Evolutionary conservation across 2,113 vertebrate species (phyloP), one percentile per base, ranked within the genome.

Genomic region (Tamias sibiricus): DNA sequence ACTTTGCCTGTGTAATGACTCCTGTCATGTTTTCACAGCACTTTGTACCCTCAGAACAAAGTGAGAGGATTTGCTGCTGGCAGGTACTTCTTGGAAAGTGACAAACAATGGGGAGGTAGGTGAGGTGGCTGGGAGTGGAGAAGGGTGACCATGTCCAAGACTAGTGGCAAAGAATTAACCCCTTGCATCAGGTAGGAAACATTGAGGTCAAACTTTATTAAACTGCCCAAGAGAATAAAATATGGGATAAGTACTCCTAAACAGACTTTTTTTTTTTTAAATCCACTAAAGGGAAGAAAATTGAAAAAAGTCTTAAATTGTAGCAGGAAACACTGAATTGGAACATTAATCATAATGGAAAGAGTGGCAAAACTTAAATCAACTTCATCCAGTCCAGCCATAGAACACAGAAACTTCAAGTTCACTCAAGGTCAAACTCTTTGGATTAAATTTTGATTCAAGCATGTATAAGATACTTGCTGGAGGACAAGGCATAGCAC

Each of bases 141-240:
- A 35, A 74, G 11, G 32, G 30, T 32, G 22, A 37, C 76, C 16
- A 0, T 5, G 14, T 72, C 30, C 54, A 66, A 87, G 44, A 3
- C 26, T 4, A 1, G 52, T 20, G 10, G 19, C 81, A 42, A 35
- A 87, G 52, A 81, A 72, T 59, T 44, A 59, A 92, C 69, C 42
- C 13, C 9, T 22, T 47, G 5, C 72, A 12, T 32, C 10, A 66
- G 17, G 8, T 47, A 49, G 76, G 30, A 83, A 80, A 76, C 4
- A 1, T 2, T 47, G 81, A 92, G 81, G 54, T 57, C 52, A 47
- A 69, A 86, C 42, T 42, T 90, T 4, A 69, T 13, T 26, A 62
- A 86, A 44, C 13, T 76, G 72, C 92, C 59, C 37, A 64, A 66
- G n/a, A 89, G 57, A 95, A 88, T 57, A 71, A 90, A 91, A 72